phyloP scores from a whole-genome alignment of 2,113 vertebrate species.

The Hydrolagus affinis region DNA sequence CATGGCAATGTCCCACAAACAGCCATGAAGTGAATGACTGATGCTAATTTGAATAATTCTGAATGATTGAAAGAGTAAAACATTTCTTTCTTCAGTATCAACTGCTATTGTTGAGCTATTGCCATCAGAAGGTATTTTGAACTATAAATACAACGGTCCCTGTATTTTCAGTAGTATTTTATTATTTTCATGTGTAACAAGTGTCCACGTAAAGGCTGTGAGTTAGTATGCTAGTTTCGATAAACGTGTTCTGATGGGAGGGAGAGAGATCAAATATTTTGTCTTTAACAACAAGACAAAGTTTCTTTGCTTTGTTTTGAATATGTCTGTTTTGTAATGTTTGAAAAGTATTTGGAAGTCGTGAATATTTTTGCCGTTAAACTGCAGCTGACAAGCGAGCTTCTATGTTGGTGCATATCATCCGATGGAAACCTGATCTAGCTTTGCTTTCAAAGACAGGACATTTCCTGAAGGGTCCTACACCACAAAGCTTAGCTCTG shows the following conservation, averaged over 20 bases:
- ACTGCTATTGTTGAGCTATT: background rate
- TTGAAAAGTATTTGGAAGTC: conserved; percentile 42
- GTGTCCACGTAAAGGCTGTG: background rate
- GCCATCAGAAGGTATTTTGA: too few species aligned
- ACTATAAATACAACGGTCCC: background rate
- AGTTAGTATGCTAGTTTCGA: background rate
- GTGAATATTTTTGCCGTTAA: conserved; percentile 59
- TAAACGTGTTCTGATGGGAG: too few species aligned
- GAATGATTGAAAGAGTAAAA: background rate
- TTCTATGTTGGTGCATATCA: conserved; percentile 56
- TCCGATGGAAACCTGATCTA: conserved; percentile 59
- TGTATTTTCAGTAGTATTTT: background rate
- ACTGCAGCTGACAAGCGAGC: conserved; percentile 69
- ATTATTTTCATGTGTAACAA: background rate
- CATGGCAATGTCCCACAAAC: too few species aligned
- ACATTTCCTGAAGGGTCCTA: conserved; percentile 59
- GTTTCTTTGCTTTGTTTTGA: background rate
- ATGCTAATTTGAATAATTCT: background rate
- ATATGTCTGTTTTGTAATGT: background rate
- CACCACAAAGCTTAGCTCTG: conserved; percentile 41
- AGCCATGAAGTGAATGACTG: background rate
- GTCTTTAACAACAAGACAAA: too few species aligned
- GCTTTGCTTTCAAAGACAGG: conserved; percentile 57
- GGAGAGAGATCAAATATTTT: too few species aligned
- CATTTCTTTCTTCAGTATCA: background rate